Base-by-base conservation (phyloP, 2,113 vertebrate species). In the Lucifuga dentata region DNA sequence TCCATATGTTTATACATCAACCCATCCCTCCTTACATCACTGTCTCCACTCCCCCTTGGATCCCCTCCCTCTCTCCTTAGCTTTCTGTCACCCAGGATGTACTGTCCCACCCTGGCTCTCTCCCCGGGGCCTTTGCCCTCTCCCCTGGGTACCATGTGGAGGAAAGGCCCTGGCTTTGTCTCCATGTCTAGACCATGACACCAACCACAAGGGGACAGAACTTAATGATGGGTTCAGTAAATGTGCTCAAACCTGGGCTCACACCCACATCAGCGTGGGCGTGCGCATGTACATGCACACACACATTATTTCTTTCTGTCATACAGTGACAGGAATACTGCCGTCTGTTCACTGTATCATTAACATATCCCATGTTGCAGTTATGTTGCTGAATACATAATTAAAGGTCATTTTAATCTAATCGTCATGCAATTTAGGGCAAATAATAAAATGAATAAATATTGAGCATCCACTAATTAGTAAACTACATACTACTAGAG, bases 211-310 rank as follows among this genome's bases (percentile, higher is more conserved):
- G 77, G 82, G 77, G 48, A 82, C 76, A 73, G 56, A 75, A 84
- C 83, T 78, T 90, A 88, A 90, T 90, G 88, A 88, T 75, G 76
- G 81, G 79, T 75, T 85, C 68, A 75, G 81, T 73, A 76, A 84
- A 88, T 83, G 75, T 80, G 71, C 74, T 67, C 63, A 66, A 29
- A 29, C 26, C 26, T 68, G 65, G 73, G 43, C 81, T 68, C 56
- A 38, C 38, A 67, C 55, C 57, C 81, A 68, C 57, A 58, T 43
- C 66, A 24, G 50, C 67, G 59, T 81, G 51, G 7, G 23, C 7
- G 8, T 45, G 35, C 24, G 35, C 39, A 40, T 57, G 55, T 55
- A 39, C 32, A 49, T 52, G 38, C 33, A 23, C 21, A n/a, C 21
- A 26, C 61, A 51, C 46, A 51, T 55, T 51, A 41, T 17, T 64